These are phyloP conservation scores for Gulo gulo DNA, from an alignment of 2,113 vertebrate species.

Conservation along the genomic window DNA sequence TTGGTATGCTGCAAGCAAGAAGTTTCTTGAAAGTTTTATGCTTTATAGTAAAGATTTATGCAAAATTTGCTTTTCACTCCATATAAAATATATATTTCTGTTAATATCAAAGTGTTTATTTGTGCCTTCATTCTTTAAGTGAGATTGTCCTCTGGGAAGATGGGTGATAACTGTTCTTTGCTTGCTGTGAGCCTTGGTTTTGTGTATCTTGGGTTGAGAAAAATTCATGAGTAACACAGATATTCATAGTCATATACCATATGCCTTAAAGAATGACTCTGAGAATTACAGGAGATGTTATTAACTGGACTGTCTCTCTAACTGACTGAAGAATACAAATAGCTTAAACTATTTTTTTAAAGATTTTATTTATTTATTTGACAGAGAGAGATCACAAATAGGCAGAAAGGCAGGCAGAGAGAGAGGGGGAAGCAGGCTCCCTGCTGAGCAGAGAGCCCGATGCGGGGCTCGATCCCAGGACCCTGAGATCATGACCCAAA, in stretches of 20 bases:
- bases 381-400: no score
- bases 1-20: background rate
- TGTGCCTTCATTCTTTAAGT: background rate
- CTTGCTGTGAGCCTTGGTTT: background rate
- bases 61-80: background rate
- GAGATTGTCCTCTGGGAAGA: background rate
- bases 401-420: no score
- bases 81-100: background rate
- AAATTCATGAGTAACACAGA: background rate
- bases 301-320: background rate
- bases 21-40: background rate
- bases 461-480: no score
- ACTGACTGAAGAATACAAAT: background rate
- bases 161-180: background rate
- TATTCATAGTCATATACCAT: background rate
- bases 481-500: no score
- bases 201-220: background rate
- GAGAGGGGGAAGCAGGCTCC: no score
- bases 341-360: background rate
- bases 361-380: no score
- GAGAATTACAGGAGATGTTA: background rate
- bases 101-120: constrained; percentile 6
- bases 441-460: no score
- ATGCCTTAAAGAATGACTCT: background rate
- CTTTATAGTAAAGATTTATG: background rate